Base-by-base conservation (phyloP, 2,888 invertebrate genomes). In the Agrotis ipsilon region DNA sequence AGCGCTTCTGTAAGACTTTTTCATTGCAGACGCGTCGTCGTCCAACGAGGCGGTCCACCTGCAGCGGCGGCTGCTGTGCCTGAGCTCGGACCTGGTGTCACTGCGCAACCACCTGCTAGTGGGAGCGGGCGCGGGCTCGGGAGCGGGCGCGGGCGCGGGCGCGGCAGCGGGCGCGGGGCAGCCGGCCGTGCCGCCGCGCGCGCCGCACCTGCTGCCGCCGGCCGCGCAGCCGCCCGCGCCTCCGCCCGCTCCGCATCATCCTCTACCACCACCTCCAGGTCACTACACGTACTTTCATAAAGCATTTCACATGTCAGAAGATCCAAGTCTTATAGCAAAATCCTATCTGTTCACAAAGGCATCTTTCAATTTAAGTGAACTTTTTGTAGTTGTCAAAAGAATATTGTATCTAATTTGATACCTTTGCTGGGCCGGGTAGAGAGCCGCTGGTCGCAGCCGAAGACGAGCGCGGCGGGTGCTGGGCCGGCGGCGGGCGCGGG, bases 1-100 rank as follows among this genome's bases (percentile, higher is more conserved):
- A 27, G 16, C 63, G 32, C 62, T 14, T 11, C 16, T 13, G 24
- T 24, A 18, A 32, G 11, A 11, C 5, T 18, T 14, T 13, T 14
- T 71, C 79, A 96, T 96, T 84, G 2, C 97, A 99, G 99, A 99
- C 98, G 98, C 98, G 88, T 98, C 98, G 88, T 98, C 98, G 81
- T 98, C 98, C 88, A 98, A 98, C 97, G 99, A 99, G 97, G 98
- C 98, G 86, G 98, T 98, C 88, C 98, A 98, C 93, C 96, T 99
- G 91, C 98, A 99, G 96, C 98, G 98, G 94, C 97, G 98, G 86
- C 97, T 99, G 91, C 98, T 98, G 91, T 98, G 98, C 94, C 97
- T 99, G 84, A 98, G 98, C 96, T 98, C 98, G 85, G 98, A 99
- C 96, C 96, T 99, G 96, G 98, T 98, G 92, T 98, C 98, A 86